Percentiles rank a stretch among this genome's conserved stretches.
phyloP scores from a whole-genome alignment of 1,140 invertebrate species.

The Bombus balteatus region DNA sequence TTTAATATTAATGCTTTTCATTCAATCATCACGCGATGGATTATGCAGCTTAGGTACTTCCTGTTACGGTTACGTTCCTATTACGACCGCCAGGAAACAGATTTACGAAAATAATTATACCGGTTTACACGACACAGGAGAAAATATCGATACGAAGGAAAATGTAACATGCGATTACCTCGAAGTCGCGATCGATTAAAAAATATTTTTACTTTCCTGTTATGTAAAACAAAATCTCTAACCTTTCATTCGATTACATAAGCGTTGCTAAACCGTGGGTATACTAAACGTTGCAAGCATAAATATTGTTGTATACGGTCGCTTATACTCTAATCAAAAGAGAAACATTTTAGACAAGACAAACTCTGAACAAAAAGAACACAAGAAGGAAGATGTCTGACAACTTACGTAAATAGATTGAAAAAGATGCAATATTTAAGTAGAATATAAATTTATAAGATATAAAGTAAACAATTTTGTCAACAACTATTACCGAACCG shows the following conservation, averaged over 20 bases:
- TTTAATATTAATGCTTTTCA: not conserved
- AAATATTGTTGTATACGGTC: not conserved
- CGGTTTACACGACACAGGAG: not conserved
- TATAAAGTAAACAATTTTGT: too few species aligned
- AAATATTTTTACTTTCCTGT: slow-evolving; percentile 32
- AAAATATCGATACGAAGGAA: not conserved
- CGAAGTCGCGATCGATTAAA: not conserved
- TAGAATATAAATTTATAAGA: too few species aligned
- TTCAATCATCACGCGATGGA: not conserved
- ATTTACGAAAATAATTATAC: slow-evolving; percentile 20
- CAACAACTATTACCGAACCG: too few species aligned
- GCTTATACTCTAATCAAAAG: not conserved
- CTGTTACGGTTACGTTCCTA: slow-evolving; percentile 24
- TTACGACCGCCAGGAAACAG: not conserved
- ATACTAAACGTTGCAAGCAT: not conserved
- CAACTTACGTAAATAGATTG: not conserved
- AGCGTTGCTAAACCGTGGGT: not conserved
- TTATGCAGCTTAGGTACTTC: slow-evolving; percentile 19
- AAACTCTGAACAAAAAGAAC: not conserved
- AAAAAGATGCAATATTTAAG: not conserved
- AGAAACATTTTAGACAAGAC: not conserved
- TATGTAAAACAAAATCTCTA: slow-evolving; percentile 51
- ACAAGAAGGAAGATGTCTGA: not conserved
- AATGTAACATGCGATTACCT: not conserved
- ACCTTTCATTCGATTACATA: slow-evolving; percentile 50